These are phyloP conservation scores for Corythoichthys haematopterus DNA, from an alignment of 2,113 vertebrate genomes.

Conservation along the genomic window DNA sequence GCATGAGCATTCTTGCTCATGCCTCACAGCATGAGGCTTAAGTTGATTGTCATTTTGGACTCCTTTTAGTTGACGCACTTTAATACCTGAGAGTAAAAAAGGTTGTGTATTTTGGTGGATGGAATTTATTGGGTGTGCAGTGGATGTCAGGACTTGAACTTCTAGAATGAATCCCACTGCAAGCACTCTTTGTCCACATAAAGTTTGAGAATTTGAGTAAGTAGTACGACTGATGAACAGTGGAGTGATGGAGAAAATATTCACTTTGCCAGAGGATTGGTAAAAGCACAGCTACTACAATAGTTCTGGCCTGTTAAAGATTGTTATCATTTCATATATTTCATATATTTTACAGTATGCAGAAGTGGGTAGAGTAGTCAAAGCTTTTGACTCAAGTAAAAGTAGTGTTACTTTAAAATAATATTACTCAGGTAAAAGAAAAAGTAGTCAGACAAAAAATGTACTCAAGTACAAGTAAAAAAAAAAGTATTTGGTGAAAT, in stretches of 20 bases:
- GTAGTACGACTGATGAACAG: neutral
- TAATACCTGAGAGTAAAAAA: neutral
- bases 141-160: neutral
- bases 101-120: neutral
- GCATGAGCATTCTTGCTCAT: conserved; percentile 48
- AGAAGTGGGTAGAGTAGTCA: too few relatives aligned
- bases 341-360: neutral
- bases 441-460: too few relatives aligned
- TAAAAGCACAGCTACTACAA: neutral
- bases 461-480: too few relatives aligned
- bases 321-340: neutral
- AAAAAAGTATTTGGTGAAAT: too few relatives aligned
- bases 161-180: neutral
- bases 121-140: neutral
- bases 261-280: neutral
- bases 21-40: conserved; percentile 41
- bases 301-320: neutral
- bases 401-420: too few relatives aligned
- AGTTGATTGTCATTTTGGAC: conserved; percentile 35
- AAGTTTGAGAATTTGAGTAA: neutral
- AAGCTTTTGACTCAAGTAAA: too few relatives aligned
- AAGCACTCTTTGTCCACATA: neutral
- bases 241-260: neutral
- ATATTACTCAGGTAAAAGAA: too few relatives aligned
- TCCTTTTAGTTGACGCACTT: neutral